Evolutionary conservation across 2,888 invertebrate species (phyloP).

Genomic region (Alcis repandata): DNA sequence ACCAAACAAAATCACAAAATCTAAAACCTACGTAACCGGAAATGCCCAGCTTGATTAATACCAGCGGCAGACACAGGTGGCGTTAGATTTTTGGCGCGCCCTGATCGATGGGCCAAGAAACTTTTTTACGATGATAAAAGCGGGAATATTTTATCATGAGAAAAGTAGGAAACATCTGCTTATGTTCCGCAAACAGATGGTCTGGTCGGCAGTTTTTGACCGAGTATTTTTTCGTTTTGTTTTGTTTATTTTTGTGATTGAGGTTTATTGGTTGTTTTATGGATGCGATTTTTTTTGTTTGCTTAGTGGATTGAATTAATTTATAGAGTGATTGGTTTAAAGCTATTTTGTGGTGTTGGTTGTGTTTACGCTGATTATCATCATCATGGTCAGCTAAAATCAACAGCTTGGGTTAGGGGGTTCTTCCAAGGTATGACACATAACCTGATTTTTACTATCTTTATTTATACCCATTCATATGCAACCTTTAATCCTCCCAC

Average conservation of each 20-base stretch:
- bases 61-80: slow-evolving; percentile 10
- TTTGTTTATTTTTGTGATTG: slow-evolving; percentile 9
- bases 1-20: no score
- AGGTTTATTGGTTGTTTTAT: slow-evolving; percentile 1
- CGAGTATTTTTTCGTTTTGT: slow-evolving; percentile 17
- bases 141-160: slow-evolving; percentile 20
- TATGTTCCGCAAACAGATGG: slow-evolving; percentile 19
- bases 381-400: no score
- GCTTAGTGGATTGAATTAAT: background rate
- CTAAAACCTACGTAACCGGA: background rate
- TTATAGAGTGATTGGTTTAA: no score
- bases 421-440: no score
- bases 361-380: no score
- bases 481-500: no score
- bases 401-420: no score
- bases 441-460: no score
- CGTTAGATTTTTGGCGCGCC: slow-evolving; percentile 18
- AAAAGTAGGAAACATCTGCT: slow-evolving; percentile 21
- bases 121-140: slow-evolving; percentile 26
- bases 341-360: no score
- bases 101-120: slow-evolving; percentile 23
- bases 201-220: slow-evolving; percentile 18
- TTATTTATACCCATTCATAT: no score
- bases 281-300: background rate
- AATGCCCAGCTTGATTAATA: slow-evolving; percentile 10